Evolutionary conservation across 2,888 invertebrate species (phyloP), one percentile per base, ranked within the genome.

Genomic region (Dolichomitus sp.): DNA sequence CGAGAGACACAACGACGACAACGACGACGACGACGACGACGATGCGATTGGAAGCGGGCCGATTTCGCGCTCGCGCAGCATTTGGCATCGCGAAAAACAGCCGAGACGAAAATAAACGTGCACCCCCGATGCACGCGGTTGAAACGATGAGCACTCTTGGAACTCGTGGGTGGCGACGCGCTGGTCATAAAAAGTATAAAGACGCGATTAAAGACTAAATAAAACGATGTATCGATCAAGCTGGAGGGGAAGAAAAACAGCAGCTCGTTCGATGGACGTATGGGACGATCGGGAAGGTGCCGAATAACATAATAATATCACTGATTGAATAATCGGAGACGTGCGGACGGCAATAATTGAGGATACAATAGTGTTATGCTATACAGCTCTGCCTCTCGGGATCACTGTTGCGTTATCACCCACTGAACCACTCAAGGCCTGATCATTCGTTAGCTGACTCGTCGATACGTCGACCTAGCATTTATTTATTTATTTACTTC

Each of bases 1-100:
- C 23, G 23, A 7, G 30, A 48, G 14, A 57, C 37, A 37, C 23
- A 2, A 23, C 1, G 30, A 48, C 45, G 23, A 27, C 23, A 12
- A 45, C 19, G 9, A 23, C 23, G 23, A 23, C 1, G 30, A 48
- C 45, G 23, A 27, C 23, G 27, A 45, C 19, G 9, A 27, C 23
- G 54, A 57, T 42, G 48, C 63, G 72, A 77, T 81, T 81, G 73
- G 77, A 73, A 68, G 61, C 45, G 37, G 61, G 77, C 73, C 50
- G 77, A 77, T 77, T 77, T 72, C 27, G 73, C 37, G 59, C 68
- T 33, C 52, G 52, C 63, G 66, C 77, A 73, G 65, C 73, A 78
- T 81, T 81, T 81, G 81, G 81, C 81, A 78, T 63, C 73, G 69
- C 11, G 74, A 66, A 59, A 72, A 80, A 70, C 73, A 63, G 66